A percentile compares a stretch with the other conserved stretches of the same genome.
These are phyloP conservation scores for Plebejus argus DNA, from an alignment of 2,888 invertebrate genomes.

Conservation along the genomic window DNA sequence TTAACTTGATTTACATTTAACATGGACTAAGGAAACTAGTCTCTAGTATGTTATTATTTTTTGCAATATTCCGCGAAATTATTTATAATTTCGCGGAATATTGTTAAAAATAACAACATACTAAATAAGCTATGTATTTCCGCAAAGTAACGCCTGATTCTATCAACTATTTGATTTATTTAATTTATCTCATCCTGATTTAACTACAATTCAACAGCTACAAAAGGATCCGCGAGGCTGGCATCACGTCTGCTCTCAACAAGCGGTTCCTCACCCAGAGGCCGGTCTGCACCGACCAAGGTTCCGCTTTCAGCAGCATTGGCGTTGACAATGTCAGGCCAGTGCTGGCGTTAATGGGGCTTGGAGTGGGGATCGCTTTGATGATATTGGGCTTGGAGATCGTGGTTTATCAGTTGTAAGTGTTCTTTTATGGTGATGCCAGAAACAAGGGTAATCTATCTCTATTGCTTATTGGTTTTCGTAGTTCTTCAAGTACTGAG, in stretches of 20 bases:
- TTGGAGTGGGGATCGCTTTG: conserved; percentile 59
- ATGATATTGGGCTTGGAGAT: conserved; percentile 51
- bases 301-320: conserved; percentile 69
- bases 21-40: no score
- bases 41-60: no score
- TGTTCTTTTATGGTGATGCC: neutral
- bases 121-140: no score
- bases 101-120: no score
- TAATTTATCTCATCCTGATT: neutral
- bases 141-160: no score
- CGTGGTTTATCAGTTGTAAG: conserved; percentile 51
- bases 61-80: no score
- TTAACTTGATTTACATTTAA: no score
- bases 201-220: conserved; percentile 57
- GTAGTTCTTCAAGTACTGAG: no score
- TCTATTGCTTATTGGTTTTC: neutral
- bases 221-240: conserved; percentile 79
- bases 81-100: no score
- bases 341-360: conserved; percentile 65
- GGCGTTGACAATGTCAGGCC: conserved; percentile 71
- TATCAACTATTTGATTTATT: no score
- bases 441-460: neutral
- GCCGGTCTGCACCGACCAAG: conserved; percentile 54
- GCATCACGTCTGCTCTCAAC: conserved; percentile 64
- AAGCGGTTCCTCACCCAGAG: conserved; percentile 54